Base-by-base conservation (phyloP, 2,888 invertebrate genomes). In the Desoria tigrina region DNA sequence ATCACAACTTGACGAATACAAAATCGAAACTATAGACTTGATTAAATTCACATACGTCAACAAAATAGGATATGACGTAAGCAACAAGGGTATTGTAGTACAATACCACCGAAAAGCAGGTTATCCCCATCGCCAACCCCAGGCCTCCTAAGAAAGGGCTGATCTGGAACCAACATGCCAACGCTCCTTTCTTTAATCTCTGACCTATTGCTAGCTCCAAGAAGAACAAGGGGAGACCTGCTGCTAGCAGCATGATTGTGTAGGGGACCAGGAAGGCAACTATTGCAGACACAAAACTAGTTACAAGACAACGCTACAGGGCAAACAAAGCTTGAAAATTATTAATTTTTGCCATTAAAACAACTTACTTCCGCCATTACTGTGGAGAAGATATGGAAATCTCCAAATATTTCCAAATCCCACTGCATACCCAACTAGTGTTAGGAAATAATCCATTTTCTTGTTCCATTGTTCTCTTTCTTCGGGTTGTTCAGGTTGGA, bases 351-450 rank as follows among this genome's bases (percentile, higher is more conserved):
- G n/a, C n/a, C n/a, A n/a, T n/a, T n/a, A n/a, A n/a, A n/a, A n/a
- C n/a, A n/a, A 11, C 45, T 21, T 26, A 61, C 61, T 24, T 18
- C 65, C 65, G 14, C 61, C 61, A 42, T 61, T 50, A n/a, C 56
- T 50, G 23, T 61, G 61, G 14, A 61, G 27, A 16, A 61, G 56
- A 37, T 69, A 72, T 1, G 67, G 67, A 42, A 72, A 72, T 49
- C 69, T 42, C 67, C 67, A 70, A 23, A 71, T 54, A 32, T 68
- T 68, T 14, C 71, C 71, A 24, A 71, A 71, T 21, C 71, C 71
- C 14, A 71, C 69, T 2, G 71, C 69, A n/a, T 69, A 72, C 2
- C 71, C 67, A 7, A 69, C 59, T 1, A 69, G 56, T 0, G 69
- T 66, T 1, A 72, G 53, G 9, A 71, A 27, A 59, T 71, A 71